phyloP scores from a whole-genome alignment of 2,113 vertebrate genomes.

The Halichoerus grypus region DNA sequence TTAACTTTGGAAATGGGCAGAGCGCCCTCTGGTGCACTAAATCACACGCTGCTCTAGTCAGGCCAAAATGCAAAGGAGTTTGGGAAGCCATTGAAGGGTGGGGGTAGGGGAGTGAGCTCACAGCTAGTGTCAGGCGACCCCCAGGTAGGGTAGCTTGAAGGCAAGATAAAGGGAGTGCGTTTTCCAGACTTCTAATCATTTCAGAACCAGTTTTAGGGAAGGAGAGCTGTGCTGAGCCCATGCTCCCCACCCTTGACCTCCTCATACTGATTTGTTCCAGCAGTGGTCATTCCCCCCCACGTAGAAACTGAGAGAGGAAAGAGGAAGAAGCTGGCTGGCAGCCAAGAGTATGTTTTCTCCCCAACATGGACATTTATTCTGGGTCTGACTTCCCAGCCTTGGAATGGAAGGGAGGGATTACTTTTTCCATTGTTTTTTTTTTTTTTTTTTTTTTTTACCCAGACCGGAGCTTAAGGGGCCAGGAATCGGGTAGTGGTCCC shows the following conservation, averaged over 20 bases:
- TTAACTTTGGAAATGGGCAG: neutral
- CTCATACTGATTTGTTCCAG: neutral
- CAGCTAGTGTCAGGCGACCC: neutral
- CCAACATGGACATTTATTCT: conserved; percentile 5
- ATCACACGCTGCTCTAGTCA: neutral
- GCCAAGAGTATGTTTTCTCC: conserved; percentile 8
- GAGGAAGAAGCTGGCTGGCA: neutral
- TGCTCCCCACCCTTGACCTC: neutral
- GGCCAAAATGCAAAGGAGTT: neutral
- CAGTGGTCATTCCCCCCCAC: neutral
- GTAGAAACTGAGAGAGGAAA: neutral
- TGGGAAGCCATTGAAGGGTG: neutral
- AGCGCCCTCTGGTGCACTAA: conserved; percentile 68
- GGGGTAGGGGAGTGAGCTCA: neutral
- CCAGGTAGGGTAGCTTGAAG: neutral
- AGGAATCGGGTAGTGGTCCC: neutral
- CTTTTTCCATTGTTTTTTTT: conserved; percentile 4
- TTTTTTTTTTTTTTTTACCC: neutral
- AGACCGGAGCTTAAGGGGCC: neutral
- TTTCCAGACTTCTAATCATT: neutral
- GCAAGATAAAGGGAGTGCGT: neutral
- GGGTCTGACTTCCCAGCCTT: conserved; percentile 17
- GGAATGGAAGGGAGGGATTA: neutral
- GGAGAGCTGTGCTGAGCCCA: neutral
- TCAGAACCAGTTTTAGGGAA: neutral